Percentiles rank a stretch among this genome's conserved stretches.
Evolutionary conservation across 2,888 invertebrate genomes (phyloP).

Genomic region (Drosophila testacea): DNA sequence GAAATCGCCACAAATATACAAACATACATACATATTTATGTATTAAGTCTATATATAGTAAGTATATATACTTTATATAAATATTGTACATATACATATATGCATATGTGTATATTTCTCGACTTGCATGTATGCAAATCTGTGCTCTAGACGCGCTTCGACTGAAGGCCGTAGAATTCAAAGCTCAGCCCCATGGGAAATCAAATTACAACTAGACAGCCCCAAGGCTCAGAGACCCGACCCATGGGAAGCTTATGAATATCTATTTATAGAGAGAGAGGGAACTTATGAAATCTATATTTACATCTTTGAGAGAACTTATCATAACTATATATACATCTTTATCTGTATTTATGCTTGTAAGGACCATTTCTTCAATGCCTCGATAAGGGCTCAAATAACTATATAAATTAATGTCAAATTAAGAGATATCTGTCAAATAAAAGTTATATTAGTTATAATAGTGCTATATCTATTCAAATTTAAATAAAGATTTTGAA

Average conservation of each 20-base stretch:
- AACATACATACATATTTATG: background rate
- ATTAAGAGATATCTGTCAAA: too few species aligned
- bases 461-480: too few species aligned
- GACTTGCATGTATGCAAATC: conserved; percentile 18
- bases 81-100: background rate
- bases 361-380: too few species aligned
- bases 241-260: conserved; percentile 10
- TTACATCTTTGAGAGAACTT: background rate
- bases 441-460: too few species aligned
- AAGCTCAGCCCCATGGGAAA: conserved; percentile 24
- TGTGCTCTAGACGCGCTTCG: conserved; percentile 21
- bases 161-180: conserved; percentile 44
- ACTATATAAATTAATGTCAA: too few species aligned
- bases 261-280: background rate
- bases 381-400: too few species aligned
- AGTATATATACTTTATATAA: background rate
- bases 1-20: conserved; percentile 5
- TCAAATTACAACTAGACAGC: conserved; percentile 3
- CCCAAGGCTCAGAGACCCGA: conserved; percentile 2
- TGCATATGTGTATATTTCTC: background rate
- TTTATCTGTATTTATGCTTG: background rate
- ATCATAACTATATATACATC: background rate
- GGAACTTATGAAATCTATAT: too few species aligned
- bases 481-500: too few species aligned
- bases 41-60: background rate